These are phyloP conservation scores for Geotrupes spiniger DNA, from an alignment of 2,888 invertebrate genomes.

Conservation along the genomic window DNA sequence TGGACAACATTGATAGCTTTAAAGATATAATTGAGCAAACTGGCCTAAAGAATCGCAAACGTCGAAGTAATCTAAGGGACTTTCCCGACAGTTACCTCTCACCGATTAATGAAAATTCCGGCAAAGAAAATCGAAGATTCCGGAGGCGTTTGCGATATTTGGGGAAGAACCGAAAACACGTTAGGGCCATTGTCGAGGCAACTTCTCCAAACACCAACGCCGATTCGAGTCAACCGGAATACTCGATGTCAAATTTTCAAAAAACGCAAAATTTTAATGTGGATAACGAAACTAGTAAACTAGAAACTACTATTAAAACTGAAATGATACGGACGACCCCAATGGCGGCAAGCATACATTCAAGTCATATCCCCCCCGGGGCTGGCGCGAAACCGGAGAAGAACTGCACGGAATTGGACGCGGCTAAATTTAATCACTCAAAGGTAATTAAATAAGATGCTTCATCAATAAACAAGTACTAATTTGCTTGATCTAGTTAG, in stretches of 20 bases:
- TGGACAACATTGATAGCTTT: constrained; percentile 25
- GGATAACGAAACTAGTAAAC: constrained; percentile 5
- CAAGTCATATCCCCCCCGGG: not conserved
- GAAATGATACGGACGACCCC: not conserved
- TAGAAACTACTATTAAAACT: not conserved
- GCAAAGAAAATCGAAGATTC: constrained; percentile 8
- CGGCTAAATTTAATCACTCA: constrained; percentile 7
- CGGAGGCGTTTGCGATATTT: constrained; percentile 14
- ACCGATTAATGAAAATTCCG: constrained; percentile 12
- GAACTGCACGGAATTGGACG: constrained; percentile 15
- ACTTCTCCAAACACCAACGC: too few species aligned
- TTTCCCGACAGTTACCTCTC: constrained; percentile 15
- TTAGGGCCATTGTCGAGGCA: not conserved
- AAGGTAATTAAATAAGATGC: too few species aligned
- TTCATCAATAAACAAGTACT: too few species aligned
- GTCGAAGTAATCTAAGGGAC: constrained; percentile 11
- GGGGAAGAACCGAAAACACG: not conserved
- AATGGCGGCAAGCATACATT: not conserved
- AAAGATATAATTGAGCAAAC: constrained; percentile 21
- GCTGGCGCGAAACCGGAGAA: not conserved
- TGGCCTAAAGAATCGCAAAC: constrained; percentile 1
- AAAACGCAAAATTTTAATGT: constrained; percentile 16
- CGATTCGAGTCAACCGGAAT: too few species aligned
- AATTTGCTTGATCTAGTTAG: not conserved
- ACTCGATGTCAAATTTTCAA: constrained; percentile 16